Conservation (phyloP, 1,140 invertebrate species). For the Saccostrea glomerata region DNA sequence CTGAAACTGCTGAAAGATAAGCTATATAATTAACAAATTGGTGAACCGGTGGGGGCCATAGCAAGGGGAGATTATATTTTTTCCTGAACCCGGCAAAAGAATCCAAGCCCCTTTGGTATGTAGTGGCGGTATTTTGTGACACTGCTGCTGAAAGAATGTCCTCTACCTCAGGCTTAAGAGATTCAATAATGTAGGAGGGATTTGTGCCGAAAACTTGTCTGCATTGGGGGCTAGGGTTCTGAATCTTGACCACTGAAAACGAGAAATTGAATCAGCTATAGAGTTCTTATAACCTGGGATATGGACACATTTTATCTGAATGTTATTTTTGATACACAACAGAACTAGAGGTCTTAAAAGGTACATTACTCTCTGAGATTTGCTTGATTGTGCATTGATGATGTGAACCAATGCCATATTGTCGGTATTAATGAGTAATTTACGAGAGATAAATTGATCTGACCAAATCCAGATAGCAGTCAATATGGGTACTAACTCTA, state of each 20-base stretch:
- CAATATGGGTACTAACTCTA: slow-evolving; percentile 13
- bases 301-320: not conserved
- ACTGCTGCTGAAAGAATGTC: too few species aligned
- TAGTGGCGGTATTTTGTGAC: too few species aligned
- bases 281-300: not conserved
- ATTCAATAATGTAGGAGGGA: too few species aligned
- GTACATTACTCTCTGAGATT: not conserved
- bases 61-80: too few species aligned
- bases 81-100: too few species aligned
- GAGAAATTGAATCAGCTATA: slow-evolving; percentile 27
- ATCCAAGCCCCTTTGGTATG: too few species aligned
- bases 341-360: not conserved
- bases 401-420: slow-evolving; percentile 11
- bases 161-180: too few species aligned
- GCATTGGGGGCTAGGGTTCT: too few species aligned
- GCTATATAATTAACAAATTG: too few species aligned
- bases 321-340: not conserved
- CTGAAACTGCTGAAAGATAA: too few species aligned
- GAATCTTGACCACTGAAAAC: not conserved
- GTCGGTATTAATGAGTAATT: slow-evolving; percentile 9
- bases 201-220: too few species aligned
- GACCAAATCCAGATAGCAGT: not conserved
- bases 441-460: not conserved
- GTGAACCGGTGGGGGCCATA: too few species aligned
- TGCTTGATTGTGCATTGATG: not conserved